A percentile compares a stretch with the other conserved stretches of the same genome.
Evolutionary conservation across 1,140 invertebrate genomes (phyloP).

Genomic region (Adoxophyes honmai): DNA sequence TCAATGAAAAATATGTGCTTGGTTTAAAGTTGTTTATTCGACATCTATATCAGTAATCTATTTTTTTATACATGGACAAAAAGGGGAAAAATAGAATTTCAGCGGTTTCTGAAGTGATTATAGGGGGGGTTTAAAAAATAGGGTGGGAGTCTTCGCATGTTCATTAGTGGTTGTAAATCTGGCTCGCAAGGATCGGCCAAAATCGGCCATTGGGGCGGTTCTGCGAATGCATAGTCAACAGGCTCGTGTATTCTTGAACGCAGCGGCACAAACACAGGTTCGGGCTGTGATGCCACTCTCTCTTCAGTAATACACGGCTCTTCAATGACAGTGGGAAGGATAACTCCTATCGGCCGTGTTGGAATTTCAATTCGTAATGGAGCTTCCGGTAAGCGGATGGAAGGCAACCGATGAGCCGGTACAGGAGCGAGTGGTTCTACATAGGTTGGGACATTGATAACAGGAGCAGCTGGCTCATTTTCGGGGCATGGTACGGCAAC

Average conservation of each 20-base stretch:
- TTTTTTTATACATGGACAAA: too few relatives aligned
- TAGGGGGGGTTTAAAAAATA: too few relatives aligned
- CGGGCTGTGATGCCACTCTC: not conserved
- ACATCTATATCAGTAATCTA: too few relatives aligned
- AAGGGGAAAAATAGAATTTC: too few relatives aligned
- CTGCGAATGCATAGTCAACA: too few relatives aligned
- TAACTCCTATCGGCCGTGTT: not conserved
- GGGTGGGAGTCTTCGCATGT: not conserved
- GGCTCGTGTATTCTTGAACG: not conserved
- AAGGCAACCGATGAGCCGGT: not conserved
- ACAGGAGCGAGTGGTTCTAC: not conserved
- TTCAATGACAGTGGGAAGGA: not conserved
- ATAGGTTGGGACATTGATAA: too few relatives aligned
- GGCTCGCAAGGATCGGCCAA: constrained; percentile 3
- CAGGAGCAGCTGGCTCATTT: not conserved
- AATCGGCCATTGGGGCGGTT: not conserved
- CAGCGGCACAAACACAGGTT: not conserved
- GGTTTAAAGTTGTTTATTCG: too few relatives aligned
- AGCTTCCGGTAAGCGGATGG: not conserved
- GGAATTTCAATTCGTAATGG: not conserved
- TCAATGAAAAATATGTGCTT: too few relatives aligned
- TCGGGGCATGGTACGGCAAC: not conserved
- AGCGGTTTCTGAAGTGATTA: too few relatives aligned
- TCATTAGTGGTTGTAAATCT: not conserved
- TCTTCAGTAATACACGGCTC: constrained; percentile 2